Percentiles rank a stretch among this genome's conserved stretches.
phyloP scores from a whole-genome alignment of 2,797 vertebrate genomes.

The Tangara arthus region DNA sequence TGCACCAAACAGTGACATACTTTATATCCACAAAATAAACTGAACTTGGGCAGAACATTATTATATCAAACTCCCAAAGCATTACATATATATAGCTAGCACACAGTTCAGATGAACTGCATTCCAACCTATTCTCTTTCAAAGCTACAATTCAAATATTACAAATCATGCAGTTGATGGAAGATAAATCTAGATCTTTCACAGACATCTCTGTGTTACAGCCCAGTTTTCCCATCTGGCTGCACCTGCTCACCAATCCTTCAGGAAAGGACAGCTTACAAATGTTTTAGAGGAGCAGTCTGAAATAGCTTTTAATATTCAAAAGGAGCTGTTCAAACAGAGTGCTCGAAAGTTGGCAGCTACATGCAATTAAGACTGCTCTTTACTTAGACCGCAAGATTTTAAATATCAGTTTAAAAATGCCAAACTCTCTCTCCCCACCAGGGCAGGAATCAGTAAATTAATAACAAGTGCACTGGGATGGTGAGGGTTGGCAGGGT shows the following conservation, averaged over 20 bases:
- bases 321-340: neutral
- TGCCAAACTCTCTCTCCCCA: neutral
- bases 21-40: neutral
- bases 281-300: neutral
- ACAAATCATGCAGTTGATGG: neutral
- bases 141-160: neutral
- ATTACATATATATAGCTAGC: neutral
- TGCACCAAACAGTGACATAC: neutral
- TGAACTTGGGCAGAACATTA: neutral
- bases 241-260: neutral
- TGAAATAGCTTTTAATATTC: neutral
- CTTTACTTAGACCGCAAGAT: neutral
- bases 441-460: neutral
- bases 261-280: neutral
- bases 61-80: neutral
- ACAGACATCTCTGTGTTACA: neutral
- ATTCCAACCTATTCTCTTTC: neutral
- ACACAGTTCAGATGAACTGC: neutral
- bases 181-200: neutral
- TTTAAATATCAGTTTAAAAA: neutral
- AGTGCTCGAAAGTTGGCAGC: neutral
- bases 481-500: too few species aligned
- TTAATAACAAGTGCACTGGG: neutral
- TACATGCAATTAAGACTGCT: neutral
- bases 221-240: neutral